Evolutionary conservation across 2,113 vertebrate genomes (phyloP), one percentile per base, ranked within the genome.

Genomic region (Eidolon helvum): DNA sequence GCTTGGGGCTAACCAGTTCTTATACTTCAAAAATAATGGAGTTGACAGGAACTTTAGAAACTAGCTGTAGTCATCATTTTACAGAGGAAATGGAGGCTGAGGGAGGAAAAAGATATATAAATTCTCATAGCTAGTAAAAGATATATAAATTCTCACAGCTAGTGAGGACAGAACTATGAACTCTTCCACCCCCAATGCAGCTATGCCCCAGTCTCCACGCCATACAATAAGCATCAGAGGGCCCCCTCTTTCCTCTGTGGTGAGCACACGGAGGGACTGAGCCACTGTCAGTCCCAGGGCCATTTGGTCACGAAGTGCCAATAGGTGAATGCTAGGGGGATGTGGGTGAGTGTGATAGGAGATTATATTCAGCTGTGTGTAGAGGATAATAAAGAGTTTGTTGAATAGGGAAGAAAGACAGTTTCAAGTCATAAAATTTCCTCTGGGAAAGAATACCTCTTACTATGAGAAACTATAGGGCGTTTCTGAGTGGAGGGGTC

Each of bases 201-300:
- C 18, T 71, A 1, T 2, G 48, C 18, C 6, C 4, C 22, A 10
- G 53, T 3, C 5, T 38, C 4, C 22, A 2, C 0, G 0, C 22
- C 68, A 57, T 63, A 43, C 28, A 24, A 8, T 14, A 40, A 7
- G 18, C 59, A 8, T 3, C 2, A 8, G 38, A 63, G n/a, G 65
- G 21, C 48, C 28, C 21, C 50, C 33, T 57, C 26, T 75, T 12
- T 19, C 7, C 30, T 59, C 11, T 2, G 11, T 9, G 16, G 45
- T 71, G 26, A 77, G 5, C 7, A 4, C 14, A 26, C 3, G 5
- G 65, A 24, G 14, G 45, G 10, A 0, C 35, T 0, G 19, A 28
- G 5, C 38, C n/a, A 0, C 14, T 33, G 50, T 18, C 22, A 43
- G 63, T 9, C 72, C 65, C 9, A 21, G 28, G 40, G 14, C 30